Conservation (phyloP, 2,797 vertebrate genomes). For the Sebastes diploproa region DNA sequence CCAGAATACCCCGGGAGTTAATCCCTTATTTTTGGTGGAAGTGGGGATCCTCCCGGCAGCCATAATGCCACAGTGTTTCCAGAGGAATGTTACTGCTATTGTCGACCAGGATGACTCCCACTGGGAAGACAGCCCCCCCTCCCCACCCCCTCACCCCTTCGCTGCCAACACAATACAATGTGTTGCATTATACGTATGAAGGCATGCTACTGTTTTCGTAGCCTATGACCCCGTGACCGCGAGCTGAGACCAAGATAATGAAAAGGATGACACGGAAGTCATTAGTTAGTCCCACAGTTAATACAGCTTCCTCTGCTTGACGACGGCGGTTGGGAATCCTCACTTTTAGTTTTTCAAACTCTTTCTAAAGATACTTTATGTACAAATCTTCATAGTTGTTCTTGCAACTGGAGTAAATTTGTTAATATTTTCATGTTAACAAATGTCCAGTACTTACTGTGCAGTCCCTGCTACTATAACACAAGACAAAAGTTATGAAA, state of each 20-base stretch:
- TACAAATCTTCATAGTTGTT: not conserved
- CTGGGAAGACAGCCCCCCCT: constrained; percentile 45
- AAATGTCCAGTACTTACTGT: no score
- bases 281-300: constrained; percentile 51
- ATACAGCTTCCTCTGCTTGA: constrained; percentile 37
- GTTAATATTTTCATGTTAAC: no score
- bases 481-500: no score
- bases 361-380: not conserved
- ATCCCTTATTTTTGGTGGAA: constrained; percentile 63
- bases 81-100: constrained; percentile 74
- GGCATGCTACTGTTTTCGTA: constrained; percentile 71
- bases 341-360: not conserved
- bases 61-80: constrained; percentile 73
- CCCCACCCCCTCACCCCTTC: constrained; percentile 21
- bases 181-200: constrained; percentile 64
- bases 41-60: constrained; percentile 43
- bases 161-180: constrained; percentile 63
- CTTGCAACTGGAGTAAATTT: not conserved
- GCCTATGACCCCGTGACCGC: constrained; percentile 69
- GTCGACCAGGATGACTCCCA: constrained; percentile 63
- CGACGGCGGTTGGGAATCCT: not conserved
- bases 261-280: constrained; percentile 69
- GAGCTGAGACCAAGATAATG: constrained; percentile 47
- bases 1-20: constrained; percentile 50
- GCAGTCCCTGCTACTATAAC: no score